Conservation (phyloP, 2,888 invertebrate species). For the Trachelus iudaicus region DNA sequence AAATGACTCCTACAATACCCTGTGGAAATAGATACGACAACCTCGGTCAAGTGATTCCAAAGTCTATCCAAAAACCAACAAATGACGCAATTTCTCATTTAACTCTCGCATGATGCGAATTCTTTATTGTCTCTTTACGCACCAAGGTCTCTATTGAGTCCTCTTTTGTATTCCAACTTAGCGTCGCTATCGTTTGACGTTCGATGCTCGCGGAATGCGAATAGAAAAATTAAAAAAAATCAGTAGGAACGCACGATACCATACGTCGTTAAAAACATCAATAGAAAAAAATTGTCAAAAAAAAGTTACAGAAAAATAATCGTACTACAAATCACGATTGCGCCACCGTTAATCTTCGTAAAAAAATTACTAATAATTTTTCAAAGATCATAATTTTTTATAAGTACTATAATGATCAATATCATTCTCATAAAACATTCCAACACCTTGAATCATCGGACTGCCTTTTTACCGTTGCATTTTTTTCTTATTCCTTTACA, state of each 20-base stretch:
- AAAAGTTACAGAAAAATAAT: neutral
- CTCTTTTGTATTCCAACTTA: neutral
- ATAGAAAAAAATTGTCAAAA: neutral
- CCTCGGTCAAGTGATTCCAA: neutral
- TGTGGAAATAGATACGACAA: neutral
- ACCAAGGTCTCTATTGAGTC: constrained; percentile 37
- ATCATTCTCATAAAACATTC: neutral
- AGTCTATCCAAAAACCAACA: constrained; percentile 8
- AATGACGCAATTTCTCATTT: constrained; percentile 16
- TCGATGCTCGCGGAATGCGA: constrained; percentile 33
- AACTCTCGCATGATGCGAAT: constrained; percentile 38
- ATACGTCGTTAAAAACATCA: neutral
- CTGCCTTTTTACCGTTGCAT: constrained; percentile 48
- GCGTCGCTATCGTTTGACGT: constrained; percentile 31
- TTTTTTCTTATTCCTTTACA: constrained; percentile 41
- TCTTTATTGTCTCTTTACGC: constrained; percentile 38
- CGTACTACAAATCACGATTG: neutral
- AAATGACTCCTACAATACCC: neutral
- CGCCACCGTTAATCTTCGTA: neutral
- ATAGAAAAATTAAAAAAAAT: constrained; percentile 8
- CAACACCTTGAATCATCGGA: constrained; percentile 1
- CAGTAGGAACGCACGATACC: neutral
- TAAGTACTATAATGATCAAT: neutral
- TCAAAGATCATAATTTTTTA: neutral
- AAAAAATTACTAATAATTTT: neutral